Conservation (phyloP, 2,113 vertebrate species). For the Irena cyanogastra region DNA sequence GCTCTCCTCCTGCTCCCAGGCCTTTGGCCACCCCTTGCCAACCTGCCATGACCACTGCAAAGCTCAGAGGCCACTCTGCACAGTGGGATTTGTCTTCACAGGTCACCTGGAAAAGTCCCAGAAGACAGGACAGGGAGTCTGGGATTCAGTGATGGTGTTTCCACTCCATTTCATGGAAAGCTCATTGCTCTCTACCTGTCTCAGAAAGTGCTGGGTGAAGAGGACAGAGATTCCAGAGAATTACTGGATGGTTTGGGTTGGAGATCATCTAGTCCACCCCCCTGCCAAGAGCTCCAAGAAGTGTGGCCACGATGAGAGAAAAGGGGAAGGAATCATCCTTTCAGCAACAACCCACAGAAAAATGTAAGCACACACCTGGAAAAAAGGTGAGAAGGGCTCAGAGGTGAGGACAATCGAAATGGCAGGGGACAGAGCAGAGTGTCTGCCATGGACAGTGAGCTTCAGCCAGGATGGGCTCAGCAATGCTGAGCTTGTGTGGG, state of each 20-base stretch:
- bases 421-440: background rate
- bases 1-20: background rate
- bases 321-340: background rate
- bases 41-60: background rate
- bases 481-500: background rate
- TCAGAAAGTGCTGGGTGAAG: background rate
- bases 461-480: accelerated
- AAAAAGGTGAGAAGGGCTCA: background rate
- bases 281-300: background rate
- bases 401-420: background rate
- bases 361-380: accelerated
- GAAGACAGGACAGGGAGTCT: too few relatives aligned
- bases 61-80: background rate
- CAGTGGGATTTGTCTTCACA: accelerated
- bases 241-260: background rate
- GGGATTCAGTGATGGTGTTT: accelerated
- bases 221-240: background rate
- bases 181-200: accelerated
- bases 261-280: background rate
- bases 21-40: background rate
- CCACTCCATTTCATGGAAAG: background rate
- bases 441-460: accelerated
- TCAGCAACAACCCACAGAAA: background rate
- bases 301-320: accelerated
- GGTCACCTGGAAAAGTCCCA: background rate